Evolutionary conservation across 2,888 invertebrate species (phyloP).

Genomic region (Crematogaster levior): DNA sequence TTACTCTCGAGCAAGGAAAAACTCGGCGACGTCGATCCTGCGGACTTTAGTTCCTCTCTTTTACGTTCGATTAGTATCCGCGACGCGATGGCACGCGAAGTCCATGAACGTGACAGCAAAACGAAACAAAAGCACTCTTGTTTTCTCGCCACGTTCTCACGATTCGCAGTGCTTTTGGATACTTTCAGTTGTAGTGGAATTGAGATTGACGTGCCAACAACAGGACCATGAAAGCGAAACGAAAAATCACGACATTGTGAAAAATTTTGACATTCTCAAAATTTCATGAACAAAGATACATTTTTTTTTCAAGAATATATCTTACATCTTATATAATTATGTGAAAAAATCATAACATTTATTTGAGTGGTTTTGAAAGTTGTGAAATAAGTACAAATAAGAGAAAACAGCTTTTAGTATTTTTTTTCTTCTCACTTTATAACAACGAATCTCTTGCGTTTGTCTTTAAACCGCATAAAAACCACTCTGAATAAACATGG

Average conservation of each 20-base stretch:
- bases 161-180: conserved; percentile 30
- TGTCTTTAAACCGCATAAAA: conserved; percentile 54
- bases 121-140: conserved; percentile 62
- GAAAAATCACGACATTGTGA: background rate
- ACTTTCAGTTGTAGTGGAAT: background rate
- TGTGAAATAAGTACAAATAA: background rate
- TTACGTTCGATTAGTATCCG: conserved; percentile 66
- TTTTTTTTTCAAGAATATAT: too few relatives aligned
- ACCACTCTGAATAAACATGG: conserved; percentile 64
- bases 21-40: conserved; percentile 46
- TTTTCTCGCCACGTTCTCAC: conserved; percentile 51
- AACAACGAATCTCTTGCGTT: conserved; percentile 27
- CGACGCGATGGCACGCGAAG: conserved; percentile 62
- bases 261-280: background rate
- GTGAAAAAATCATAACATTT: background rate
- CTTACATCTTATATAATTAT: background rate
- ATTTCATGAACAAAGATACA: background rate
- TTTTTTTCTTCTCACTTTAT: background rate
- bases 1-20: conserved; percentile 43
- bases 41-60: conserved; percentile 46
- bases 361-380: background rate
- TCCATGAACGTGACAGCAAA: conserved; percentile 66
- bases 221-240: background rate
- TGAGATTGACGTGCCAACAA: background rate
- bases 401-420: background rate